These are phyloP conservation scores for Cerastis rubricosa DNA, from an alignment of 2,888 invertebrate species.

Conservation along the genomic window DNA sequence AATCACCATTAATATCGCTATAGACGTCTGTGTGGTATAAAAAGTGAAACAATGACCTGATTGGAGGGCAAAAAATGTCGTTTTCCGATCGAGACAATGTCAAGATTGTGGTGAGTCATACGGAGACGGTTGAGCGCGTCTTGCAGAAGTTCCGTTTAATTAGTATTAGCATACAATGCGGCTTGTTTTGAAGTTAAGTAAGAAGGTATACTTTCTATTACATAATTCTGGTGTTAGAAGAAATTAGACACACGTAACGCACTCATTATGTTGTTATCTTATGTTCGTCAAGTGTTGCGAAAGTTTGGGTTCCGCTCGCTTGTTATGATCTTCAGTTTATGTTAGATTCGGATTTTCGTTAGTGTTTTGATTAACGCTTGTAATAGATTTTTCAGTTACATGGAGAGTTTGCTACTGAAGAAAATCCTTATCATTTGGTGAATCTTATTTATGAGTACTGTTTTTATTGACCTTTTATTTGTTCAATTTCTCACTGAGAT, in stretches of 20 bases:
- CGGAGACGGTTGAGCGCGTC: slow-evolving; percentile 54
- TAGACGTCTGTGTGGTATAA: slow-evolving; percentile 63
- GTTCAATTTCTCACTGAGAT: not conserved
- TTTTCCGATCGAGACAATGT: slow-evolving; percentile 70
- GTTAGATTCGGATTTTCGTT: slow-evolving; percentile 28
- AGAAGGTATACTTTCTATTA: slow-evolving; percentile 68
- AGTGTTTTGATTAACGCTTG: slow-evolving; percentile 37
- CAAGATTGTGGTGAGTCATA: slow-evolving; percentile 69
- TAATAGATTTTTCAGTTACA: slow-evolving; percentile 17
- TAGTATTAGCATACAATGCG: slow-evolving; percentile 73
- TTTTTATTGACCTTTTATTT: not conserved
- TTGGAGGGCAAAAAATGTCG: slow-evolving; percentile 66
- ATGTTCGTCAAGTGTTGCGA: slow-evolving; percentile 59
- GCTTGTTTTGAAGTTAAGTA: slow-evolving; percentile 48
- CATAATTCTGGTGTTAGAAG: slow-evolving; percentile 56
- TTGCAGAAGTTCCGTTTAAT: slow-evolving; percentile 60
- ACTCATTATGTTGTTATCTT: slow-evolving; percentile 62
- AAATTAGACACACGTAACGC: slow-evolving; percentile 61
- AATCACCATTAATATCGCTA: slow-evolving; percentile 59
- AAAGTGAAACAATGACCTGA: slow-evolving; percentile 71
- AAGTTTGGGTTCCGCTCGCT: slow-evolving; percentile 50
- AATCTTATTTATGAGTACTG: slow-evolving; percentile 1
- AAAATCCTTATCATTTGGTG: slow-evolving; percentile 4
- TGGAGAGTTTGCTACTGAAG: slow-evolving; percentile 17
- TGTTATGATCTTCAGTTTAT: slow-evolving; percentile 52